Evolutionary conservation across 2,797 vertebrate species (phyloP), one percentile per base, ranked within the genome.

Genomic region (Benthosema pterotum): DNA sequence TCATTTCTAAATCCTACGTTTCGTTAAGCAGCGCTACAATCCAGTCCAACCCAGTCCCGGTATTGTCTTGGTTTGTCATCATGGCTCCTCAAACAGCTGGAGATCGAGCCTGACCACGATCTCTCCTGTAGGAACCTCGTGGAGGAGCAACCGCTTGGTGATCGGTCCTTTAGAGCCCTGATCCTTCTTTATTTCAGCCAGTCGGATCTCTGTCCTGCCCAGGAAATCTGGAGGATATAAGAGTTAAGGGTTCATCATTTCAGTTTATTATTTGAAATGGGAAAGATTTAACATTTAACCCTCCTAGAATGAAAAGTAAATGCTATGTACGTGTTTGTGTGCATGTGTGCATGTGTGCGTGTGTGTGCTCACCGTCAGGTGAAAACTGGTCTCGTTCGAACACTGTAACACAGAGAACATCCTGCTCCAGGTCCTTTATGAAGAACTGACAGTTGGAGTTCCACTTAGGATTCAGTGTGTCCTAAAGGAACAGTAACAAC

Each of bases 371-470:
- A 99, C 97, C 97, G 0, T 99, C 97, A 0, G 97, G 97, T 1
- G 97, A 99, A 88, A 99, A 99, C 84, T 99, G 97, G 89, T 99
- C 97, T 82, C 97, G 93, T 75, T 99, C 97, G 0, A 99, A 99
- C 84, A 99, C 97, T 0, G 97, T 99, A 83, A 99, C 94, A 73
- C 97, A 99, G 16, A 99, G 94, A 45, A 99, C 97, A 0, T 99
- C 97, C 88, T 99, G 97, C 77, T 99, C 97, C 67, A 99, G 89
- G 90, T 99, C 97, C 87, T 94, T 95, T 80, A 99, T 98, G 82
- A 99, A 99, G 92, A 99, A 99, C 92, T 99, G 97, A 90, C 97
- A 99, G 83, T 99, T 98, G 82, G 96, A 99, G 77, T 99, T 99
- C 97, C 97, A 99, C 84, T 98, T 98, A 0, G 97, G 97, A 63